phyloP scores from a whole-genome alignment of 2,888 invertebrate species.

The Mechanitis mazaeus region DNA sequence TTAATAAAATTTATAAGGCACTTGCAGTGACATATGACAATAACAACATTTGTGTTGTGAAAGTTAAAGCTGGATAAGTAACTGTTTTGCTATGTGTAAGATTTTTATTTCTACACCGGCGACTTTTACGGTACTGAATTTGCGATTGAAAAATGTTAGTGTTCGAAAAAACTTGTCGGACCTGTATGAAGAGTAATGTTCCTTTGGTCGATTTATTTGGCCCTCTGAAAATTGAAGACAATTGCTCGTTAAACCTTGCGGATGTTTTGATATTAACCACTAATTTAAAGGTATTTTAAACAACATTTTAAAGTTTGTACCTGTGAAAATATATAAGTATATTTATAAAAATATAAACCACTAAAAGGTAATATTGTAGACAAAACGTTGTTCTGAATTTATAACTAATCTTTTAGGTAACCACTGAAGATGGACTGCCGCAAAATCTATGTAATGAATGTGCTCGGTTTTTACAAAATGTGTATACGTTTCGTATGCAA shows the following conservation, averaged over 20 bases:
- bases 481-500: slow-evolving; percentile 61
- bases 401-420: slow-evolving; percentile 43
- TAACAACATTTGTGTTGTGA: not conserved
- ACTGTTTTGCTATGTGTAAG: no score
- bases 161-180: slow-evolving; percentile 53
- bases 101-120: no score
- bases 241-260: slow-evolving; percentile 43
- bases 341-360: no score
- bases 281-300: slow-evolving; percentile 44
- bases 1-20: not conserved
- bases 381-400: slow-evolving; percentile 9
- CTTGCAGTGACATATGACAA: not conserved
- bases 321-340: no score
- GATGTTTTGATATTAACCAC: slow-evolving; percentile 54
- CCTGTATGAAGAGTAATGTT: slow-evolving; percentile 60
- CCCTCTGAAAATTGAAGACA: slow-evolving; percentile 47
- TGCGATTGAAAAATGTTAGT: slow-evolving; percentile 42
- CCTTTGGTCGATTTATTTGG: slow-evolving; percentile 51
- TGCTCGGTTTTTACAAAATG: slow-evolving; percentile 61
- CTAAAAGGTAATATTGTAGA: no score
- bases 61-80: not conserved
- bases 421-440: slow-evolving; percentile 75
- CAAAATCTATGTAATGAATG: slow-evolving; percentile 77
- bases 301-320: not conserved
- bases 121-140: no score